phyloP scores from a whole-genome alignment of 2,113 vertebrate genomes.

The Tragelaphus strepsiceros region DNA sequence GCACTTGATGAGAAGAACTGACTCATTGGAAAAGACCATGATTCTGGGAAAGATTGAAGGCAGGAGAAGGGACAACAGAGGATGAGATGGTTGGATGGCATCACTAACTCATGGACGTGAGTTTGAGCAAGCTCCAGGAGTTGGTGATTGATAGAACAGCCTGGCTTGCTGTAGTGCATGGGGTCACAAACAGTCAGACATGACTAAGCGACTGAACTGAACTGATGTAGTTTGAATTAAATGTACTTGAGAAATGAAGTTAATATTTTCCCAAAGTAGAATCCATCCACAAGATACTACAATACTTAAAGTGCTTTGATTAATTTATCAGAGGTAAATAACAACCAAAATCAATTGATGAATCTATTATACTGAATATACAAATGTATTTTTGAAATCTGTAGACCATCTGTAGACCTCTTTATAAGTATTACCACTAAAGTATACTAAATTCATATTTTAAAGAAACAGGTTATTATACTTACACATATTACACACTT shows the following conservation, averaged over 20 bases:
- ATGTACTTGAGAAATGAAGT: neutral
- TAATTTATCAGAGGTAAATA: neutral
- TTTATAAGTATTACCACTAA: neutral
- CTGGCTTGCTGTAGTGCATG: fast-evolving
- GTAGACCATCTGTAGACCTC: neutral
- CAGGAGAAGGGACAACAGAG: neutral
- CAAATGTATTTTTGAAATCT: neutral
- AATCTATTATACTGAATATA: neutral
- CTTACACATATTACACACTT: neutral
- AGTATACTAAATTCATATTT: neutral
- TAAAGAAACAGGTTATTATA: neutral
- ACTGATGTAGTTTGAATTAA: neutral
- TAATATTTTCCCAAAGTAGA: neutral
- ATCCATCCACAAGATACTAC: neutral
- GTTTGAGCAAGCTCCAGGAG: neutral
- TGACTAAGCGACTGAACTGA: neutral
- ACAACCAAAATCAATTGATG: neutral
- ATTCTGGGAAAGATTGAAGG: neutral
- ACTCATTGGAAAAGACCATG: neutral
- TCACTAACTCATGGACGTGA: neutral
- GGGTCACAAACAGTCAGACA: neutral
- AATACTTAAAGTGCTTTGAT: neutral
- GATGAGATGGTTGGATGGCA: neutral
- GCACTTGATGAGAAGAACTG: neutral
- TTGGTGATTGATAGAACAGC: neutral